phyloP scores from a whole-genome alignment of 2,797 vertebrate genomes.

The Lutjanus campechanus region DNA sequence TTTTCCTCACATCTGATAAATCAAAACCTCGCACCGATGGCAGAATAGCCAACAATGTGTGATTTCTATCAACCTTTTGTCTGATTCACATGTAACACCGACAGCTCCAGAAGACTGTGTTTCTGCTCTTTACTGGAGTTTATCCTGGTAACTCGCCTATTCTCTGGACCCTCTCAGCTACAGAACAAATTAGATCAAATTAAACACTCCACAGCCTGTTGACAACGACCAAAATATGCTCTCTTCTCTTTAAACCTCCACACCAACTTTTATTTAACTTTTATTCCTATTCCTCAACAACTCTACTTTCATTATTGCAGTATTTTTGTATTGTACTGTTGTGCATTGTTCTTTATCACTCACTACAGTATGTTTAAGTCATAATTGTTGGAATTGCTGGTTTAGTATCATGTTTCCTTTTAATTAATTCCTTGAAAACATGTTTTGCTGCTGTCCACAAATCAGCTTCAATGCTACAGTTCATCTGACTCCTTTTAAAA shows the following conservation, averaged over 20 bases:
- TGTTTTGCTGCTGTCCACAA: not conserved
- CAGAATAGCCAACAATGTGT: not conserved
- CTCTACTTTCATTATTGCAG: not conserved
- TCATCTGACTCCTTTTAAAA: not conserved
- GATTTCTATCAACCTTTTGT: slow-evolving; percentile 9
- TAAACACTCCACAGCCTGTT: not conserved
- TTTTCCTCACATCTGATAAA: slow-evolving; percentile 3
- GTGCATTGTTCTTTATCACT: not conserved
- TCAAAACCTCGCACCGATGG: not conserved
- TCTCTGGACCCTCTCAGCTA: not conserved
- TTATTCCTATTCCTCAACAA: not conserved
- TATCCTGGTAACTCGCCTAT: not conserved
- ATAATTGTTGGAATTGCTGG: not conserved
- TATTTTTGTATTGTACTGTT: not conserved
- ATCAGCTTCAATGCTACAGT: not conserved
- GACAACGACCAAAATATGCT: not conserved
- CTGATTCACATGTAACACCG: slow-evolving; percentile 16
- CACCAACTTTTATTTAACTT: not conserved
- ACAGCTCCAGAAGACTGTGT: not conserved
- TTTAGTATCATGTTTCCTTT: not conserved
- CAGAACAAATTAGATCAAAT: slow-evolving; percentile 10
- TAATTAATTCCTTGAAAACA: not conserved
- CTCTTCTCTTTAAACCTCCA: not conserved
- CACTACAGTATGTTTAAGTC: not conserved
- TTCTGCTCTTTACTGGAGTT: not conserved